Percentiles rank a stretch among this genome's conserved stretches.
Evolutionary conservation across 2,888 invertebrate species (phyloP).

Genomic region (Notocelia uddmanniana): DNA sequence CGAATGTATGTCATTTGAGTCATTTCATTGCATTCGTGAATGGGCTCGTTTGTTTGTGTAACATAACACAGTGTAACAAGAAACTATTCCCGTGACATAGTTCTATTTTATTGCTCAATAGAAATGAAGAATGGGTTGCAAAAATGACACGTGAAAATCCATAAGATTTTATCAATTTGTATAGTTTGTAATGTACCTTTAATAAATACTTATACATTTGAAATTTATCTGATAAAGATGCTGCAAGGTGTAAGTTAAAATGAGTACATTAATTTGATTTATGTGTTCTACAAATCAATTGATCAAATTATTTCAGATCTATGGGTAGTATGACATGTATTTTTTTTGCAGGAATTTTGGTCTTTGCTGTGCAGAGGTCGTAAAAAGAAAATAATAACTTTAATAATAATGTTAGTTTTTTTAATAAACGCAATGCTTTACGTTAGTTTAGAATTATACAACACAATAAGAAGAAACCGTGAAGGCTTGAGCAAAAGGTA

Average conservation of each 20-base stretch:
- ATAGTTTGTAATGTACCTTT: constrained; percentile 1
- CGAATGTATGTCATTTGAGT: not conserved
- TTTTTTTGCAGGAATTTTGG: constrained; percentile 67
- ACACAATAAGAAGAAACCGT: constrained; percentile 65
- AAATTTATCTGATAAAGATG: constrained; percentile 28
- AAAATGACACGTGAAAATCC: constrained; percentile 19
- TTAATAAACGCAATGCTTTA: constrained; percentile 77
- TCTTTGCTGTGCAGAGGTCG: constrained; percentile 74
- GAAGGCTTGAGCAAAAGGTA: constrained; percentile 75
- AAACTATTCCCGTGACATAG: constrained; percentile 13
- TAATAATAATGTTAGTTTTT: constrained; percentile 68
- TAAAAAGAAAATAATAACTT: constrained; percentile 72
- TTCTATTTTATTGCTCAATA: constrained; percentile 9
- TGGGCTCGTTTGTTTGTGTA: constrained; percentile 8
- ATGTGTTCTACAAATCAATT: not conserved
- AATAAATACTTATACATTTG: constrained; percentile 1
- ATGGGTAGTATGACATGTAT: constrained; percentile 46
- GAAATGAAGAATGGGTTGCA: constrained; percentile 12
- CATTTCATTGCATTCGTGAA: not conserved
- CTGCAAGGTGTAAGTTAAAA: constrained; percentile 37
- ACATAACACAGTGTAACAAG: no score
- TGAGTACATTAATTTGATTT: not conserved
- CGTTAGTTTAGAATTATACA: constrained; percentile 74
- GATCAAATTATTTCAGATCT: not conserved
- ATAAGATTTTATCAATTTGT: constrained; percentile 11